Evolutionary conservation across 1,140 invertebrate species (phyloP).

Genomic region (Drosophila subpulchrella): DNA sequence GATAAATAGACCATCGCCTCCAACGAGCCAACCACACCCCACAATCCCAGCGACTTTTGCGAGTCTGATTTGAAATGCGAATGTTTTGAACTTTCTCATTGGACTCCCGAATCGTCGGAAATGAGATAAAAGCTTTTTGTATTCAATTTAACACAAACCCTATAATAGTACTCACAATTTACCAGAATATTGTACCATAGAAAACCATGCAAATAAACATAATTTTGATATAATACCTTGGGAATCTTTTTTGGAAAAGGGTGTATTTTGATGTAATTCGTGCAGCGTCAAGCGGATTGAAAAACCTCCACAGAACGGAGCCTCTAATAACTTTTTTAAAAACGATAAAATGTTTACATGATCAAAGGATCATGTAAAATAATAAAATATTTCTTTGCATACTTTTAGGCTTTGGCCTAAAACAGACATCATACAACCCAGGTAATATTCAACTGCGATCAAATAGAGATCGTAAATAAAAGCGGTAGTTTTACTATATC

Average conservation of each 20-base stretch:
- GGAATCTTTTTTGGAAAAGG: not conserved
- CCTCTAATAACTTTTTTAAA: no score
- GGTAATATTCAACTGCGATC: not conserved
- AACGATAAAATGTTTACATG: not conserved
- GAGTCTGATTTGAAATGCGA: slow-evolving; percentile 81
- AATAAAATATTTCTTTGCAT: not conserved
- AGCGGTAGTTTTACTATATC: slow-evolving; percentile 18
- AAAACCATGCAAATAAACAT: slow-evolving; percentile 40
- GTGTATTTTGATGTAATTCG: no score
- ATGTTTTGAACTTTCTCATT: slow-evolving; percentile 70
- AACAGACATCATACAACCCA: not conserved
- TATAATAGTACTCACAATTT: slow-evolving; percentile 30
- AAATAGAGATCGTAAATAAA: not conserved
- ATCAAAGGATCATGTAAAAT: not conserved
- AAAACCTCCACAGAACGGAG: no score
- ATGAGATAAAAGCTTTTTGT: slow-evolving; percentile 45
- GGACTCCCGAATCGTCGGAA: slow-evolving; percentile 83
- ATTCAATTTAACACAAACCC: slow-evolving; percentile 16
- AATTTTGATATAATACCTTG: slow-evolving; percentile 14
- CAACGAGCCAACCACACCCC: slow-evolving; percentile 23
- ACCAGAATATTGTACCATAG: slow-evolving; percentile 39
- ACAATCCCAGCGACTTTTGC: slow-evolving; percentile 64
- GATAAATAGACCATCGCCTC: slow-evolving; percentile 43
- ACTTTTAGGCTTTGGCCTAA: not conserved
- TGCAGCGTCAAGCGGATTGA: no score